Percentiles rank a stretch among this genome's conserved stretches.
Evolutionary conservation across 2,113 vertebrate genomes (phyloP).

Genomic region (Saguinus imperator): DNA sequence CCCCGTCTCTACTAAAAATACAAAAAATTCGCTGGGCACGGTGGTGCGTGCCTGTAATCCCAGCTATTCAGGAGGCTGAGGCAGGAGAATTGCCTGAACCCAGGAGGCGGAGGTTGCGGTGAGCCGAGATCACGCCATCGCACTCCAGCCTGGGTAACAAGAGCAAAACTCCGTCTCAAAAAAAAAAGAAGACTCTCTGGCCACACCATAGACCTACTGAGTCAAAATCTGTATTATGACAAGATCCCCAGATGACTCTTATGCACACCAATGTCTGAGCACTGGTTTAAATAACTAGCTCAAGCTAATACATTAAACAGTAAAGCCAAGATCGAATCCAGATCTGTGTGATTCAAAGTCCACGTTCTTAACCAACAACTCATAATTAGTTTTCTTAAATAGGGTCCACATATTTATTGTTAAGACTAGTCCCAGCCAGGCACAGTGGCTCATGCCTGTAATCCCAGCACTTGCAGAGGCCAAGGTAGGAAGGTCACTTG

Average conservation of each 20-base stretch:
- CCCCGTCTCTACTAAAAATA: too few relatives aligned
- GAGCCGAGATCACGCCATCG: too few relatives aligned
- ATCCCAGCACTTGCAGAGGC: too few relatives aligned
- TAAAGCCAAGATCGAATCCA: not conserved
- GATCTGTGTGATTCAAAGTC: not conserved
- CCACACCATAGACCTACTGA: not conserved
- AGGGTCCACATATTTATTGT: not conserved
- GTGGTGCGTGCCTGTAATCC: too few relatives aligned
- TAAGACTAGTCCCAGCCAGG: not conserved
- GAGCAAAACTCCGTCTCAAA: too few relatives aligned
- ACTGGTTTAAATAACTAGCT: not conserved
- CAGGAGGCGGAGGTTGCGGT: too few relatives aligned
- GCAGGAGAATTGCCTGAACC: too few relatives aligned
- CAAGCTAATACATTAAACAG: not conserved
- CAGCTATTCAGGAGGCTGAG: too few relatives aligned
- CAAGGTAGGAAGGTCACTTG: too few relatives aligned
- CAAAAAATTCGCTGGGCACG: too few relatives aligned
- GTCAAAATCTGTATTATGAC: not conserved
- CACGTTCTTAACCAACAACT: not conserved
- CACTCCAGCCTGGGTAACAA: too few relatives aligned
- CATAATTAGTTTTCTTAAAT: not conserved
- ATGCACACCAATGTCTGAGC: not conserved
- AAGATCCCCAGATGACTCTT: not conserved
- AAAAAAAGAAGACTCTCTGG: not conserved
- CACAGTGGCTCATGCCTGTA: too few relatives aligned